These are phyloP conservation scores for Bugulina stolonifera DNA, from an alignment of 2,888 invertebrate species.

Conservation along the genomic window DNA sequence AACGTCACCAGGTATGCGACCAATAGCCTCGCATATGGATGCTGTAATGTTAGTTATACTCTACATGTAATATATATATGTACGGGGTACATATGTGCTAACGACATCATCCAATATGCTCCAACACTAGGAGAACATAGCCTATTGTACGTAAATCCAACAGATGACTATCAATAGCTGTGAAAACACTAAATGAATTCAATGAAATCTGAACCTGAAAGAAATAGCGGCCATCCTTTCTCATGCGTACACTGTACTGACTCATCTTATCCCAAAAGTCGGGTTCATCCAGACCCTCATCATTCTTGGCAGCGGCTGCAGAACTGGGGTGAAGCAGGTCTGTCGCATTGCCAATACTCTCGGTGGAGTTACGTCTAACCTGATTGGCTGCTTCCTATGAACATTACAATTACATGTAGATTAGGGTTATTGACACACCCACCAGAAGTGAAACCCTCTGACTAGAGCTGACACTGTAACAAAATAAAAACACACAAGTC, in stretches of 20 bases:
- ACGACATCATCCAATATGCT: too few relatives aligned
- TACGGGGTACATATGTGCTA: too few relatives aligned
- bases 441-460: too few relatives aligned
- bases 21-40: conserved; percentile 56
- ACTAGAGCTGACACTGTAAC: too few relatives aligned
- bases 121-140: too few relatives aligned
- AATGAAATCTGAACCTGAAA: conserved; percentile 46
- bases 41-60: too few relatives aligned
- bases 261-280: conserved; percentile 42
- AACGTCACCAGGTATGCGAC: conserved; percentile 56
- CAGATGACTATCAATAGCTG: not conserved
- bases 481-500: too few relatives aligned
- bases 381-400: not conserved
- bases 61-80: too few relatives aligned
- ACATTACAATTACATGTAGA: too few relatives aligned
- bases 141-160: not conserved
- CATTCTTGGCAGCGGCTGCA: conserved; percentile 2
- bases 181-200: not conserved
- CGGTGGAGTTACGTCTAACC: not conserved
- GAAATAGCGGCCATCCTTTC: conserved; percentile 55
- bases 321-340: conserved; percentile 17
- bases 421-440: too few relatives aligned
- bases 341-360: conserved; percentile 13
- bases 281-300: conserved; percentile 29
- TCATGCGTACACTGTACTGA: conserved; percentile 51